These are phyloP conservation scores for Talpa occidentalis DNA, from an alignment of 2,113 vertebrate genomes.

Conservation along the genomic window DNA sequence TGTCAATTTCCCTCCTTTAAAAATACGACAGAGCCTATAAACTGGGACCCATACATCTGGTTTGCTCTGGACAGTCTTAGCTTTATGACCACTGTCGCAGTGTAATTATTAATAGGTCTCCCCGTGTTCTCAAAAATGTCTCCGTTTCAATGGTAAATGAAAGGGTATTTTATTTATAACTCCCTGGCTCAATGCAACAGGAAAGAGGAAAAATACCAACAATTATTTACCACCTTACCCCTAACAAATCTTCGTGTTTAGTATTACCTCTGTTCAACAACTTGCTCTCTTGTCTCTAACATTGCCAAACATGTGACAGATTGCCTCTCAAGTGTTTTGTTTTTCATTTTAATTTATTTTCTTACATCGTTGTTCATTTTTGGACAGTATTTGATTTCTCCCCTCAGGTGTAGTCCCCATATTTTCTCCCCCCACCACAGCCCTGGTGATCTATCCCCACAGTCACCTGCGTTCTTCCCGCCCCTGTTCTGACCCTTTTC, in stretches of 20 bases:
- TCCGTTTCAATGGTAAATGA: not conserved
- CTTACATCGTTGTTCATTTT: too few species aligned
- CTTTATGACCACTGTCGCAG: not conserved
- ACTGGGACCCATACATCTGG: not conserved
- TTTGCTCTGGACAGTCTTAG: not conserved
- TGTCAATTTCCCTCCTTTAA: not conserved
- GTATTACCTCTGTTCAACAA: not conserved
- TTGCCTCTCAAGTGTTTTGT: not conserved
- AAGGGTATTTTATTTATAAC: conserved; percentile 8
- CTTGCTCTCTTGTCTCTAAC: not conserved
- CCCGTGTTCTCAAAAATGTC: not conserved
- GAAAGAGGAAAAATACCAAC: not conserved
- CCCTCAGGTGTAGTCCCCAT: too few species aligned
- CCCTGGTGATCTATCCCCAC: too few species aligned
- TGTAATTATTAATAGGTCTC: not conserved
- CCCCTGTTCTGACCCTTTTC: too few species aligned
- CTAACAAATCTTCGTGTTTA: not conserved
- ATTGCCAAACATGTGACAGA: not conserved
- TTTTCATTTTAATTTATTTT: too few species aligned
- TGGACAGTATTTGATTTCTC: too few species aligned
- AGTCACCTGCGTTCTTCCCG: too few species aligned
- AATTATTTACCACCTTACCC: not conserved
- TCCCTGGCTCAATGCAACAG: not conserved
- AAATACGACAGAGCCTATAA: not conserved
- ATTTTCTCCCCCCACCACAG: too few species aligned